A percentile compares a stretch with the other conserved stretches of the same genome.
phyloP scores from a whole-genome alignment of 2,113 vertebrate species.

The Pedetes capensis region DNA sequence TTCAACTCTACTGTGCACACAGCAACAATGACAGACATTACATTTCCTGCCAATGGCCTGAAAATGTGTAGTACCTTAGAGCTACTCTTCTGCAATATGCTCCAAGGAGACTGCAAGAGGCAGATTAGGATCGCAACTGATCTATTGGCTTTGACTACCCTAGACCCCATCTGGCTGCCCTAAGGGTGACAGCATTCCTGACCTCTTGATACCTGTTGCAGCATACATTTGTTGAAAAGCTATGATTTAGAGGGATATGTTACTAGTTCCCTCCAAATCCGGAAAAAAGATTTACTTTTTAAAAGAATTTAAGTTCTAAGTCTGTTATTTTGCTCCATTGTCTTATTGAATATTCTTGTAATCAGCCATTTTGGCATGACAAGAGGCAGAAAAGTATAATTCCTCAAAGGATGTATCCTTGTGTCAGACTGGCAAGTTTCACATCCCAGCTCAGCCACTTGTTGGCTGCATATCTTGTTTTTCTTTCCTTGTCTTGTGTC shows the following conservation, averaged over 20 bases:
- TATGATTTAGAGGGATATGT: background rate
- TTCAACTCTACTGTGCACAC: background rate
- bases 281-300: background rate
- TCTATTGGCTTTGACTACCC: background rate
- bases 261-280: background rate
- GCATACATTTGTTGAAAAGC: background rate
- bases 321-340: background rate
- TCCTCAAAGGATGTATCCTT: background rate
- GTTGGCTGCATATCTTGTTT: background rate
- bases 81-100: background rate
- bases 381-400: background rate
- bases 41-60: background rate
- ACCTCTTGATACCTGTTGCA: background rate
- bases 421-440: background rate
- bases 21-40: background rate
- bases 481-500: background rate
- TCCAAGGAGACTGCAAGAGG: background rate
- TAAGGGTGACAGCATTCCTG: background rate
- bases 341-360: background rate
- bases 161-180: background rate
- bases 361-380: background rate
- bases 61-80: background rate
- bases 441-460: background rate
- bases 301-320: background rate
- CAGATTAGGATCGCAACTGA: background rate